Evolutionary conservation across 2,797 vertebrate genomes (phyloP).

Genomic region (Typhlichthys subterraneus): DNA sequence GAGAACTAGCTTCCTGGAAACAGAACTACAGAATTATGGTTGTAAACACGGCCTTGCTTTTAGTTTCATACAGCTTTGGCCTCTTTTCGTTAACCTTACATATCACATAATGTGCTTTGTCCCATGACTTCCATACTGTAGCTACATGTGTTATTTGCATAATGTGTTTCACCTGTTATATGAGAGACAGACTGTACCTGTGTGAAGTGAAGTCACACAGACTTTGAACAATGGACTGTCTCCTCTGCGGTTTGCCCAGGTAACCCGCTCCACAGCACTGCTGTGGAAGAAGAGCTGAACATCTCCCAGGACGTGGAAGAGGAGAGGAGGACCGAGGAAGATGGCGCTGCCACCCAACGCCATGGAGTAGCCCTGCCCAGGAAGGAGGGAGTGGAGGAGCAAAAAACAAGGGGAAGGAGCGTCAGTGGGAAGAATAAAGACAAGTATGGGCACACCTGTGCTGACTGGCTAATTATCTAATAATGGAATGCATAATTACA

Average conservation of each 20-base stretch:
- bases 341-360: background rate
- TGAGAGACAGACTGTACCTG: background rate
- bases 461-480: too few relatives aligned
- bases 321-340: background rate
- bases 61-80: background rate
- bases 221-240: background rate
- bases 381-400: background rate
- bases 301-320: slow-evolving; percentile 4
- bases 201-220: background rate
- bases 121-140: too few relatives aligned
- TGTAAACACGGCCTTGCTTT: background rate
- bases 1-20: slow-evolving; percentile 51
- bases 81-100: background rate
- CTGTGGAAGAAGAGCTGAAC: slow-evolving; percentile 55
- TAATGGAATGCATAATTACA: background rate
- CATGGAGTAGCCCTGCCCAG: slow-evolving; percentile 20
- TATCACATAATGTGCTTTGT: too few relatives aligned
- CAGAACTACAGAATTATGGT: slow-evolving; percentile 41
- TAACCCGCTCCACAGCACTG: slow-evolving; percentile 64
- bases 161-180: too few relatives aligned
- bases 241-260: slow-evolving; percentile 36
- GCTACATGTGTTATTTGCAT: too few relatives aligned
- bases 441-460: slow-evolving; percentile 18
- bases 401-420: background rate
- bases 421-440: background rate